Percentiles rank a stretch among this genome's conserved stretches.
Evolutionary conservation across 2,113 vertebrate species (phyloP).

Genomic region (Monopterus albus): DNA sequence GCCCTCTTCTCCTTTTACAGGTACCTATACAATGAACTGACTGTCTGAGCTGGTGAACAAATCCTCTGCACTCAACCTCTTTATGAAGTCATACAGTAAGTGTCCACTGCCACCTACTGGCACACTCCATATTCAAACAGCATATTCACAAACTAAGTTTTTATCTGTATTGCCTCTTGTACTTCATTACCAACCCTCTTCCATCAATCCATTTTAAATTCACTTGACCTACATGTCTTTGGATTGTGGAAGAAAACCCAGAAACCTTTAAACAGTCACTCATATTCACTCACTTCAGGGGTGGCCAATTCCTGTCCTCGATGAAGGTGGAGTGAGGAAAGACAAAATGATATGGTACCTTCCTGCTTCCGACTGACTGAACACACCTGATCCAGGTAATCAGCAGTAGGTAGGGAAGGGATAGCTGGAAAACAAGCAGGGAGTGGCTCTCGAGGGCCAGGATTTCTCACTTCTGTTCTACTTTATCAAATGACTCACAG

Average conservation of each 20-base stretch:
- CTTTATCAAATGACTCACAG: too few species aligned
- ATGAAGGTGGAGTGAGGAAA: too few species aligned
- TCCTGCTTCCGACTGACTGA: too few species aligned
- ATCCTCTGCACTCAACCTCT: not conserved
- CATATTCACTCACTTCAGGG: too few species aligned
- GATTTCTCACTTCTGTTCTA: too few species aligned
- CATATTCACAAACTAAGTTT: not conserved
- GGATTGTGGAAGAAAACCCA: not conserved
- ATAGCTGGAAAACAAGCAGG: too few species aligned
- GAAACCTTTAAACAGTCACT: not conserved
- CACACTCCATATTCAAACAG: not conserved
- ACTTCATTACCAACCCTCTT: not conserved
- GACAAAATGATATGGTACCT: too few species aligned
- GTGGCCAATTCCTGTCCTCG: too few species aligned
- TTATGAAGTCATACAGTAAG: not conserved
- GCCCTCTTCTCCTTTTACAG: not conserved
- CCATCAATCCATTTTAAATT: not conserved
- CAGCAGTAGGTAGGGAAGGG: too few species aligned
- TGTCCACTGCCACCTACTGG: conserved; percentile 59
- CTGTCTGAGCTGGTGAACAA: not conserved
- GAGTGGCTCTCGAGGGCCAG: too few species aligned
- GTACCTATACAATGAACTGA: not conserved
- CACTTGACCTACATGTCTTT: not conserved
- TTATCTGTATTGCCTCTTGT: not conserved
- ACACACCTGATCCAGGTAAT: too few species aligned